Evolutionary conservation across 1,140 invertebrate genomes (phyloP).

Genomic region (Liolophura sinensis): DNA sequence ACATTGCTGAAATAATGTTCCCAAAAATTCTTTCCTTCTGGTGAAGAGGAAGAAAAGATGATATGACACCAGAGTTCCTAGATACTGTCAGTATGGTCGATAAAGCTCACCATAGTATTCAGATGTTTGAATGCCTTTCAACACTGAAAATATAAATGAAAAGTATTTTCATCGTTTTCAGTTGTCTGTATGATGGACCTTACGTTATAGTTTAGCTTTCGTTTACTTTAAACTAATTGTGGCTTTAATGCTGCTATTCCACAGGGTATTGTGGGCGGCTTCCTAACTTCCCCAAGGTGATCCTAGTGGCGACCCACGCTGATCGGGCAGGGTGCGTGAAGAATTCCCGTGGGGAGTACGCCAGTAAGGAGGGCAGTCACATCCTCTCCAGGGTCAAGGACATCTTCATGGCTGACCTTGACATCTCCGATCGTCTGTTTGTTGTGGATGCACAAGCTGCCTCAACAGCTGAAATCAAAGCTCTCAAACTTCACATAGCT

Average conservation of each 20-base stretch:
- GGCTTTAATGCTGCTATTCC: too few species aligned
- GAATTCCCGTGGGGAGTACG: slow-evolving; percentile 64
- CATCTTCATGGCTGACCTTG: slow-evolving; percentile 64
- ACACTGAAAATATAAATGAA: neutral
- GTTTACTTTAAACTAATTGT: too few species aligned
- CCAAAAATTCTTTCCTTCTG: too few species aligned
- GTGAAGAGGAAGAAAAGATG: too few species aligned
- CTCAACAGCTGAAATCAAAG: slow-evolving; percentile 65
- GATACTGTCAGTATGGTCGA: too few species aligned
- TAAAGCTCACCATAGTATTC: too few species aligned
- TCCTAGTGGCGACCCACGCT: slow-evolving; percentile 72
- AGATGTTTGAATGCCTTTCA: too few species aligned
- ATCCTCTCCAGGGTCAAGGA: slow-evolving; percentile 62
- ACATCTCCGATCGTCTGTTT: slow-evolving; percentile 63
- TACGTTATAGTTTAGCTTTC: too few species aligned
- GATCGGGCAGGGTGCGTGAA: slow-evolving; percentile 63
- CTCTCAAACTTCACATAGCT: slow-evolving; percentile 63
- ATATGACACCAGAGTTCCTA: too few species aligned
- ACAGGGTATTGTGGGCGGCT: slow-evolving; percentile 65
- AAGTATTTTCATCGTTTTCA: too few species aligned
- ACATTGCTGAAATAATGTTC: too few species aligned
- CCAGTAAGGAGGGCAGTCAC: slow-evolving; percentile 64
- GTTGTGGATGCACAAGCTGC: slow-evolving; percentile 68
- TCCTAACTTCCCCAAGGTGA: slow-evolving; percentile 61
- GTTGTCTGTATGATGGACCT: too few species aligned